phyloP scores from a whole-genome alignment of 92 coral and sea anemone species.

The Zoanthus sociatus region DNA sequence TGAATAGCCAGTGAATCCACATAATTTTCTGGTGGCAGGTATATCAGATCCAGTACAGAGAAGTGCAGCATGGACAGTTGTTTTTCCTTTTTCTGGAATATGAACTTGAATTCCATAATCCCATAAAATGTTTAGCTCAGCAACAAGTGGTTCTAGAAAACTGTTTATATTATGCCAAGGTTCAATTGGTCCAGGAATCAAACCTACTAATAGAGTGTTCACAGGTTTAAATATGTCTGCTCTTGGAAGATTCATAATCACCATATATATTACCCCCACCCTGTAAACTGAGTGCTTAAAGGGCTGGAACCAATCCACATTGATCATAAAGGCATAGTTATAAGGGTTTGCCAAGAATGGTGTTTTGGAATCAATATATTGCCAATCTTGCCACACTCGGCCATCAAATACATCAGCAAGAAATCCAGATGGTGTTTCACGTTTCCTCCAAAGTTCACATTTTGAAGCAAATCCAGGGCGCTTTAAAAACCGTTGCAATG shows the following conservation, averaged over 20 bases:
- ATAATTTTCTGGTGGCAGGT: slow-evolving; percentile 77
- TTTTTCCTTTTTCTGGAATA: background rate
- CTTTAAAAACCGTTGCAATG: slow-evolving; percentile 43
- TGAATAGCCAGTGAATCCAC: slow-evolving; percentile 66
- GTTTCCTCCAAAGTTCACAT: slow-evolving; percentile 68
- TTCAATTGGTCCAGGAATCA: slow-evolving; percentile 69
- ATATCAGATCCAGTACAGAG: slow-evolving; percentile 77
- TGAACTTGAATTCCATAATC: slow-evolving; percentile 47
- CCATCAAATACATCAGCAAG: slow-evolving; percentile 79
- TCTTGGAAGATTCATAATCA: slow-evolving; percentile 68
- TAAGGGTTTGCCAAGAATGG: slow-evolving; percentile 60
- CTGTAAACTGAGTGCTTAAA: slow-evolving; percentile 64
- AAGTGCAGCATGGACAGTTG: slow-evolving; percentile 52
- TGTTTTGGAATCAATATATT: slow-evolving; percentile 50
- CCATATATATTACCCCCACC: slow-evolving; percentile 67
- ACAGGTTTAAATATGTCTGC: slow-evolving; percentile 56
- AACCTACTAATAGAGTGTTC: slow-evolving; percentile 59
- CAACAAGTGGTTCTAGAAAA: slow-evolving; percentile 58
- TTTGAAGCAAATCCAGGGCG: slow-evolving; percentile 52
- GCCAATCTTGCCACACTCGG: slow-evolving; percentile 72
- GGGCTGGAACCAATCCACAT: slow-evolving; percentile 81
- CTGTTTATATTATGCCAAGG: slow-evolving; percentile 42
- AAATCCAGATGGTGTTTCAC: slow-evolving; percentile 60
- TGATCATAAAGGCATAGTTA: slow-evolving; percentile 71
- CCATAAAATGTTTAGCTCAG: slow-evolving; percentile 61